These are phyloP conservation scores for Tetramorium alpestre DNA, from an alignment of 1,140 invertebrate species.

Conservation along the genomic window DNA sequence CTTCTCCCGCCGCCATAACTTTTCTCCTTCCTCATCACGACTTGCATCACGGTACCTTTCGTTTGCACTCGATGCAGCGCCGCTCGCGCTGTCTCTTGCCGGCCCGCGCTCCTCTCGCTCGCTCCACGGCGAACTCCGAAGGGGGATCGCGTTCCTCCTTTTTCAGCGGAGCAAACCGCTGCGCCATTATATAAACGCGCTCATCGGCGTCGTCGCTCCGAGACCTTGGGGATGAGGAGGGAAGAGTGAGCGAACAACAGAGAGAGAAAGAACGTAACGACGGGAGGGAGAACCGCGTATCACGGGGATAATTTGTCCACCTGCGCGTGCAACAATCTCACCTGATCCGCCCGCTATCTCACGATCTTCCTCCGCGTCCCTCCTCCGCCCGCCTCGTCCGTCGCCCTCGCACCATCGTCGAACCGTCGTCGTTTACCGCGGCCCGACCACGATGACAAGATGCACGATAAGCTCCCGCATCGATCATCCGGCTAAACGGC, in stretches of 20 bases:
- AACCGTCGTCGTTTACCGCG: constrained; percentile 67
- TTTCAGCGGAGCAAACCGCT: constrained; percentile 23
- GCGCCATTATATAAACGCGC: constrained; percentile 59
- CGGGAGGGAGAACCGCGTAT: constrained; percentile 25
- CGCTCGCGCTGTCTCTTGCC: constrained; percentile 12
- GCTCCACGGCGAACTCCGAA: not conserved
- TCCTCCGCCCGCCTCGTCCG: constrained; percentile 64
- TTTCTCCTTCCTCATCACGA: constrained; percentile 44
- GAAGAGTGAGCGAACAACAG: not conserved
- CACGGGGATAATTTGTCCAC: constrained; percentile 74
- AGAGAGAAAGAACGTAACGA: not conserved
- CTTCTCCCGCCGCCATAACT: not conserved
- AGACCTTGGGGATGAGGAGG: constrained; percentile 15
- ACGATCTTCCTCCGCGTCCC: constrained; percentile 50
- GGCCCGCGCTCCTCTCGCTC: not conserved
- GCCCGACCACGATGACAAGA: constrained; percentile 74
- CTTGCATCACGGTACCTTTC: constrained; percentile 37
- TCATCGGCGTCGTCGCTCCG: constrained; percentile 45
- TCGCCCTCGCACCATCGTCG: constrained; percentile 60
- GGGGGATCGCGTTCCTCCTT: constrained; percentile 13
- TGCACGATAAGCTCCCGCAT: constrained; percentile 77
- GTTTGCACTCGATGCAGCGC: constrained; percentile 43
- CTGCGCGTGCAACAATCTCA: constrained; percentile 76
- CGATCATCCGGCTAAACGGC: constrained; percentile 78
- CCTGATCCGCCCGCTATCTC: constrained; percentile 68